Conservation (phyloP, 2,113 vertebrate species). For the Bucco capensis region DNA sequence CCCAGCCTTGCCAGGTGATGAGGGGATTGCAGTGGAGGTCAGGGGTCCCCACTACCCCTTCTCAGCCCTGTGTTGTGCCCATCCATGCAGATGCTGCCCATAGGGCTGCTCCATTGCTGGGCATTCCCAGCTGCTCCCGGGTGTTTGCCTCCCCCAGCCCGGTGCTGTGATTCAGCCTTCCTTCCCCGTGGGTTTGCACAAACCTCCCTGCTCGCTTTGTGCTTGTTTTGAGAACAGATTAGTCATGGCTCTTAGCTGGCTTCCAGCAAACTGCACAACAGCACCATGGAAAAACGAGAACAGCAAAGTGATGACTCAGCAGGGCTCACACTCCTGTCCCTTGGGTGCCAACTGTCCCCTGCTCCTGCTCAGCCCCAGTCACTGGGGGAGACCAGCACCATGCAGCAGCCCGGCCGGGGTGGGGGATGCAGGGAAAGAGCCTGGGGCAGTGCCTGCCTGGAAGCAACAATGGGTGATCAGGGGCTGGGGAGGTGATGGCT, state of each 20-base stretch:
- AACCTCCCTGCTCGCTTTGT: conserved; percentile 40
- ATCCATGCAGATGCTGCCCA: neutral
- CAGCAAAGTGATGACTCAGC: conserved; percentile 62
- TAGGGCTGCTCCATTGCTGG: neutral
- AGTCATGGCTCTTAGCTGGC: conserved; percentile 64
- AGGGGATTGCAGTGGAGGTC: no score
- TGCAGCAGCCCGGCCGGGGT: neutral
- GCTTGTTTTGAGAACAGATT: conserved; percentile 70
- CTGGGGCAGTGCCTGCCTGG: neutral
- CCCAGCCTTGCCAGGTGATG: neutral
- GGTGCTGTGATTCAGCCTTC: neutral
- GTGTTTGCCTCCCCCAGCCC: neutral
- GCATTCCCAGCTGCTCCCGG: neutral
- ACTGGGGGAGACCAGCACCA: neutral
- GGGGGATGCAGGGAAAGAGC: neutral
- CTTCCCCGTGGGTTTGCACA: conserved; percentile 52
- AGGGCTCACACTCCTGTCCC: conserved; percentile 1
- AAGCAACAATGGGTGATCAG: no score
- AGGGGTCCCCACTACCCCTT: neutral
- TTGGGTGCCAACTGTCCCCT: neutral
- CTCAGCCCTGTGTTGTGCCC: neutral
- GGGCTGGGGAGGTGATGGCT: neutral
- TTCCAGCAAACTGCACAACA: conserved; percentile 65
- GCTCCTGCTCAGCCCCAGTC: fast-evolving
- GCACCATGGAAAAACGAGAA: conserved; percentile 64